A percentile compares a stretch with the other conserved stretches of the same genome.
phyloP scores from a whole-genome alignment of 1,140 invertebrate genomes.

The Melanaphis sacchari region DNA sequence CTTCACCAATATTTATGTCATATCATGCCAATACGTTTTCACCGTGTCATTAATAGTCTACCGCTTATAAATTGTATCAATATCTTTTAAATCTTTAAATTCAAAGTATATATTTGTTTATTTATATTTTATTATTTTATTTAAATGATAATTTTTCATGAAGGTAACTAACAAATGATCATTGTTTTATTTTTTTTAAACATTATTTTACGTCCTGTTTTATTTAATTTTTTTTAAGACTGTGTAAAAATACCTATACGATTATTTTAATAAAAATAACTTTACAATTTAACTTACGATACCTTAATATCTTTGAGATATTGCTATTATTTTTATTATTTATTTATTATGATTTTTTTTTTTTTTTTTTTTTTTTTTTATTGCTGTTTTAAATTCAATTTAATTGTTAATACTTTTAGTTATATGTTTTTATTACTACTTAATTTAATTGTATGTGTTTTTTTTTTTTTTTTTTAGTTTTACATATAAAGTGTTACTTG shows the following conservation, averaged over 20 bases:
- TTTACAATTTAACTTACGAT: not conserved
- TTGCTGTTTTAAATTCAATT: constrained; percentile 44
- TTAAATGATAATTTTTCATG: not conserved
- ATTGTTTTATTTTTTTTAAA: constrained; percentile 51
- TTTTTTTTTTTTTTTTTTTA: constrained; percentile 48
- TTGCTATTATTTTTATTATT: constrained; percentile 54
- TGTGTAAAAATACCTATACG: constrained; percentile 45
- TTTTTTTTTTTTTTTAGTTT: constrained; percentile 33
- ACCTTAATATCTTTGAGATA: constrained; percentile 31
- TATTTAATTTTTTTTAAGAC: constrained; percentile 50
- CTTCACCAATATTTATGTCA: not conserved
- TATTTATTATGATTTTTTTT: constrained; percentile 49
- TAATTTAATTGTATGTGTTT: constrained; percentile 26
- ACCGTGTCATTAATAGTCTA: not conserved
- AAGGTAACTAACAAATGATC: constrained; percentile 39
- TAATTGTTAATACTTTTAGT: constrained; percentile 47
- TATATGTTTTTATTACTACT: constrained; percentile 47
- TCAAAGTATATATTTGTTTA: constrained; percentile 19
- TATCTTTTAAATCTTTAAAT: constrained; percentile 34
- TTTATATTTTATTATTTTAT: constrained; percentile 31
- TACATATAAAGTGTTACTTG: not conserved
- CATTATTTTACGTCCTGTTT: constrained; percentile 24
- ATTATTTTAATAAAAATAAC: constrained; percentile 35
- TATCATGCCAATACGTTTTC: not conserved
- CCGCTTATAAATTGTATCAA: constrained; percentile 34